Percentiles rank a stretch among this genome's conserved stretches.
phyloP scores from a whole-genome alignment of 2,797 vertebrate genomes.

The Tinamus major region DNA sequence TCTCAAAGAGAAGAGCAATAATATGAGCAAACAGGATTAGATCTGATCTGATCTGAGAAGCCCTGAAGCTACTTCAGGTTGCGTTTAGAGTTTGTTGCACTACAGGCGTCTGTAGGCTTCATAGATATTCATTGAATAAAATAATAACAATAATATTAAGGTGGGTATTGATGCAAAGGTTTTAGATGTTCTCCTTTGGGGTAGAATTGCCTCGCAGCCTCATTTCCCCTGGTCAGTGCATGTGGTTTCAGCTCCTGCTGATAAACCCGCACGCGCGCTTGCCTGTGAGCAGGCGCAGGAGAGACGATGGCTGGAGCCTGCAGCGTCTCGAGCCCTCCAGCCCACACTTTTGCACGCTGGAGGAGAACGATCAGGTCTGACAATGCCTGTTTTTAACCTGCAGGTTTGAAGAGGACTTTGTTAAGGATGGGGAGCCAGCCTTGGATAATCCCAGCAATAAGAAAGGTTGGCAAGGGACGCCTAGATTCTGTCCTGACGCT shows the following conservation, averaged over 20 bases:
- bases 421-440: slow-evolving; percentile 72
- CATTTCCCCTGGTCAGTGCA: not conserved
- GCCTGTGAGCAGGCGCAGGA: not conserved
- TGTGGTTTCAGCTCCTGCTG: slow-evolving; percentile 35
- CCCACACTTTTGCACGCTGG: slow-evolving; percentile 5
- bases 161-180: not conserved
- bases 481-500: slow-evolving; percentile 51
- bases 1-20: not conserved
- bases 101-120: not conserved
- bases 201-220: slow-evolving; percentile 44
- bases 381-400: slow-evolving; percentile 69
- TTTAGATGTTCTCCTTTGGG: slow-evolving; percentile 34
- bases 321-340: not conserved
- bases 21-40: not conserved
- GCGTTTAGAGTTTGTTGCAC: not conserved
- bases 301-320: not conserved
- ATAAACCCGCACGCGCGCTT: not conserved
- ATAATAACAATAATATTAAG: too few species aligned
- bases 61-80: not conserved
- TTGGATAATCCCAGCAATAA: slow-evolving; percentile 74
- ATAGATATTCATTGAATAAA: not conserved
- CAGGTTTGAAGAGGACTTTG: slow-evolving; percentile 78
- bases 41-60: not conserved
- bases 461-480: slow-evolving; percentile 76
- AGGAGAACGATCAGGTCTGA: slow-evolving; percentile 48